These are phyloP conservation scores for Halcyon chelicuti DNA, from an alignment of 2,797 vertebrate species.

Conservation along the genomic window DNA sequence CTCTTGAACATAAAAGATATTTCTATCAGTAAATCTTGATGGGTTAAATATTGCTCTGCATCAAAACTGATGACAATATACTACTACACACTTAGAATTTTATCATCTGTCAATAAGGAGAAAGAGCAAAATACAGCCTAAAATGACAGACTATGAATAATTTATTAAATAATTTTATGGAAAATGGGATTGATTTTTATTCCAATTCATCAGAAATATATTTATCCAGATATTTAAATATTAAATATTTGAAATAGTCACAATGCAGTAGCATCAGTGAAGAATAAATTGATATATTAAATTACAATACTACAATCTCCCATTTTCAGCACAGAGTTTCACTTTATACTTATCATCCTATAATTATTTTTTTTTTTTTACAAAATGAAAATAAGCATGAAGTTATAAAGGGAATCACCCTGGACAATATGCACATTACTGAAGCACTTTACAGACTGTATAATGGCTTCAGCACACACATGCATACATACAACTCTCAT, in stretches of 20 bases:
- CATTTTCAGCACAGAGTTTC: background rate
- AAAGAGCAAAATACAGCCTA: background rate
- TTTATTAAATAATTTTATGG: background rate
- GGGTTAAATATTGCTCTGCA: background rate
- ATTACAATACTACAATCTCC: background rate
- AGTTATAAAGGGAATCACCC: background rate
- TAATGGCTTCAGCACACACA: background rate
- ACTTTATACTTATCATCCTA: background rate
- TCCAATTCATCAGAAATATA: background rate
- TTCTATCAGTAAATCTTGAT: background rate
- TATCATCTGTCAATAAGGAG: background rate
- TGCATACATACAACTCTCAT: background rate
- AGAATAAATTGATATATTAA: background rate
- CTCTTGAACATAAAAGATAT: background rate
- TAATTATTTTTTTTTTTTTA: too few relatives aligned
- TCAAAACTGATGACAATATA: background rate
- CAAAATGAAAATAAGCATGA: background rate
- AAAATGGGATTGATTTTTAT: background rate
- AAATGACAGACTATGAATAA: background rate
- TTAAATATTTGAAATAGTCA: background rate
- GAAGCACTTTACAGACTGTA: background rate
- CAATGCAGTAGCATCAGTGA: background rate
- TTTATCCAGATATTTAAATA: background rate
- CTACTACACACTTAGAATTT: background rate
- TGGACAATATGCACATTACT: background rate